These are phyloP conservation scores for Cosmia trapezina DNA, from an alignment of 2,888 invertebrate genomes.

Conservation along the genomic window DNA sequence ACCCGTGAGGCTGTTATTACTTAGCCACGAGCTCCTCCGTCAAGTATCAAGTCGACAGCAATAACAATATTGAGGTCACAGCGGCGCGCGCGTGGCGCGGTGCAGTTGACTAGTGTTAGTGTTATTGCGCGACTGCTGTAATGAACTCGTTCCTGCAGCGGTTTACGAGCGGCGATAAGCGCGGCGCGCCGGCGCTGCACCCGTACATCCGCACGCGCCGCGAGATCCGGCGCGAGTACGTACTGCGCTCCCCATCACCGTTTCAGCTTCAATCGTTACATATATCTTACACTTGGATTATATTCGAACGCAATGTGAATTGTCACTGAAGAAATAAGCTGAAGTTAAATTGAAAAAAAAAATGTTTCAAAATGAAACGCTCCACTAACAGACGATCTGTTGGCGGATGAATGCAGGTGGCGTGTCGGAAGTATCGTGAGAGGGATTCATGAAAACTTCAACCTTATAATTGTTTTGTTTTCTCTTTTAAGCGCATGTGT, in stretches of 20 bases:
- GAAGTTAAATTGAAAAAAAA: not conserved
- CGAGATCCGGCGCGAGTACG: constrained; percentile 72
- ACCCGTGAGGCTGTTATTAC: no score
- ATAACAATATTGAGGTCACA: constrained; percentile 46
- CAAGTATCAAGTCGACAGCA: no score
- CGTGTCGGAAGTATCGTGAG: not conserved
- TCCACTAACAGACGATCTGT: not conserved
- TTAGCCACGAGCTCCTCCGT: no score
- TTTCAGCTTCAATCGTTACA: not conserved
- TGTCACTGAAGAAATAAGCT: not conserved
- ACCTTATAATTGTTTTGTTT: not conserved
- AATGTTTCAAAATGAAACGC: no score
- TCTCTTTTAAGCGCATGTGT: no score
- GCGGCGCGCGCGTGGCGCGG: not conserved
- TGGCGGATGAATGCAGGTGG: not conserved
- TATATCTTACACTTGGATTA: not conserved
- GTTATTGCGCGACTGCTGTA: constrained; percentile 22
- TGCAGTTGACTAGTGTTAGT: constrained; percentile 13
- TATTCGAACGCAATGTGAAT: not conserved
- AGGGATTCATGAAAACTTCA: not conserved
- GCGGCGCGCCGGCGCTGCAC: constrained; percentile 67
- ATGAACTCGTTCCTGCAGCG: constrained; percentile 14
- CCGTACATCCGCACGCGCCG: constrained; percentile 83
- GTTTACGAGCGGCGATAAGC: constrained; percentile 42
- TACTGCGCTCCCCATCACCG: not conserved